Evolutionary conservation across 2,113 vertebrate species (phyloP).

Genomic region (Podarcis muralis): DNA sequence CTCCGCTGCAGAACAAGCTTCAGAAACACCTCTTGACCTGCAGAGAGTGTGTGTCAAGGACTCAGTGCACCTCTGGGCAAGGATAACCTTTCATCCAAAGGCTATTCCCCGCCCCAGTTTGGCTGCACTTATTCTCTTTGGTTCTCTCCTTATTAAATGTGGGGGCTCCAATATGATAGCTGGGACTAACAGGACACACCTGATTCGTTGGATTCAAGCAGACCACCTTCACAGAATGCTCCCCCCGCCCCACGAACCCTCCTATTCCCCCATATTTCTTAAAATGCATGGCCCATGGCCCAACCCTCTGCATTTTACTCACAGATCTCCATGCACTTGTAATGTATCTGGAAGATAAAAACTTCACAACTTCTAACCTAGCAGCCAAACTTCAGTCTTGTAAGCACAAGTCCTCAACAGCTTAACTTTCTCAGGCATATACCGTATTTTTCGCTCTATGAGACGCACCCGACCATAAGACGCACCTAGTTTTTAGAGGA

Average conservation of each 20-base stretch:
- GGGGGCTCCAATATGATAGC: too few species aligned
- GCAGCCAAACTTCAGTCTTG: background rate
- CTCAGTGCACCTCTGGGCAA: background rate
- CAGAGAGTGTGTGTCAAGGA: background rate
- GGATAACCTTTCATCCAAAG: background rate
- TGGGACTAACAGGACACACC: too few species aligned
- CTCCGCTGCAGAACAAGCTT: background rate
- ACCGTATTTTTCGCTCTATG: too few species aligned
- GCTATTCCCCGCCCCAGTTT: background rate
- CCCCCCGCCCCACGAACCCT: background rate
- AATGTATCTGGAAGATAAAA: background rate
- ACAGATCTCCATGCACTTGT: background rate
- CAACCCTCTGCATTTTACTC: background rate
- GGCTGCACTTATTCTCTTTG: background rate
- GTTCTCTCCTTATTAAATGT: background rate
- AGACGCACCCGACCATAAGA: too few species aligned
- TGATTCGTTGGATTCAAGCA: background rate
- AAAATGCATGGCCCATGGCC: too few species aligned
- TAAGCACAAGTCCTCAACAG: background rate
- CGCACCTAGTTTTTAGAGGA: too few species aligned
- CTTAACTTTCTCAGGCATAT: background rate
- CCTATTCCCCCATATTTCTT: background rate
- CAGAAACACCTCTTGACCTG: background rate
- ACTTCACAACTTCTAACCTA: background rate
- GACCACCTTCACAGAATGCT: background rate